Evolutionary conservation across 23 tunicate species (phyloP).

Genomic region (Clavelina lepadiformis): DNA sequence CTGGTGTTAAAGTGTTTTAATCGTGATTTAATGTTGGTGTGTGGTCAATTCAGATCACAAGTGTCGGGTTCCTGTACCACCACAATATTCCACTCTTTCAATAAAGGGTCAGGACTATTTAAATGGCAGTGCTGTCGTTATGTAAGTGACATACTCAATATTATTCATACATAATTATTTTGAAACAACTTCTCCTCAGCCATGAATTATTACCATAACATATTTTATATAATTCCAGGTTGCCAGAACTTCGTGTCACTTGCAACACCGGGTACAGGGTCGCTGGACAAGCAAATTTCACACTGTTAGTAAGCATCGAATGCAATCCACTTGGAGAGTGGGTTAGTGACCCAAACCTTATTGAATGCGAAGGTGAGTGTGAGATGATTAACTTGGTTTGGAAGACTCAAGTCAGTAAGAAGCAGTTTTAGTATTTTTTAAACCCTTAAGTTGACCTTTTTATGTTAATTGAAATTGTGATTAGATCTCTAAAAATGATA

Average conservation of each 20-base stretch:
- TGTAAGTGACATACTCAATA: neutral
- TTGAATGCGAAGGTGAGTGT: slow-evolving; percentile 32
- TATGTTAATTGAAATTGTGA: too few species aligned
- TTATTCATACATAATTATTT: too few species aligned
- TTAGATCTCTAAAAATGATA: too few species aligned
- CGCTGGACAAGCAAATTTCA: neutral
- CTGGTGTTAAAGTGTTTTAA: neutral
- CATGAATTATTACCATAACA: too few species aligned
- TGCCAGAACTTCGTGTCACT: slow-evolving; percentile 27
- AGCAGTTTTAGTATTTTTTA: too few species aligned
- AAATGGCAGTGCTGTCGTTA: neutral
- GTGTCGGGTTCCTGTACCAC: neutral
- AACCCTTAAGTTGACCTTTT: too few species aligned
- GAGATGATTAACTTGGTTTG: too few species aligned
- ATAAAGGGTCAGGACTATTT: neutral
- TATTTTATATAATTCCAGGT: neutral
- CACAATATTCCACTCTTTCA: neutral
- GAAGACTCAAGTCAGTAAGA: too few species aligned
- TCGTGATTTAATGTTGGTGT: too few species aligned
- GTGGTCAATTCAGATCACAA: slow-evolving; percentile 7
- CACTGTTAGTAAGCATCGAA: neutral
- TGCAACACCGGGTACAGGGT: slow-evolving; percentile 43
- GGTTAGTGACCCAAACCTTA: slow-evolving; percentile 12
- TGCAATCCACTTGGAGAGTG: slow-evolving; percentile 23
- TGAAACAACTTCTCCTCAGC: too few species aligned